Evolutionary conservation across 2,797 vertebrate species (phyloP).

Genomic region (Coendou prehensilis): DNA sequence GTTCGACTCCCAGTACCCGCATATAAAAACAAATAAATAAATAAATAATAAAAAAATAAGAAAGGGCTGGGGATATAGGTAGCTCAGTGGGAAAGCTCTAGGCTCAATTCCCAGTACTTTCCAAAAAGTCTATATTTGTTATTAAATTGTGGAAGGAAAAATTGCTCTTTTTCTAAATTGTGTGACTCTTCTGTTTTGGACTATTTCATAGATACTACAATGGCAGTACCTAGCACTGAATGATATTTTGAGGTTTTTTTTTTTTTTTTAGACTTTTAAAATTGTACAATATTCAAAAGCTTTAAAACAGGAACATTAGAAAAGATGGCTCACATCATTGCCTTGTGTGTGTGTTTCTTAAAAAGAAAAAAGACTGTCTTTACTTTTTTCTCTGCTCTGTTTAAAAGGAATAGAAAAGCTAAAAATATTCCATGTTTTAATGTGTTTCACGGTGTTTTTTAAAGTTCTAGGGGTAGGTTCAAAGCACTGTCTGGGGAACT

Average conservation of each 20-base stretch:
- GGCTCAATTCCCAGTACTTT: not conserved
- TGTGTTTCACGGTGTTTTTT: not conserved
- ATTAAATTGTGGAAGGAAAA: conserved; percentile 8
- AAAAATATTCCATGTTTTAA: conserved; percentile 70
- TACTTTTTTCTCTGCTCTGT: conserved; percentile 45
- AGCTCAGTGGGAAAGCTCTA: not conserved
- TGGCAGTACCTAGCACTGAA: not conserved
- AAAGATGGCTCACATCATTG: not conserved
- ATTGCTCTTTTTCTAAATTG: not conserved
- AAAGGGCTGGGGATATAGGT: not conserved
- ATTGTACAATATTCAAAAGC: not conserved
- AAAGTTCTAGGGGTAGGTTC: conserved; percentile 63
- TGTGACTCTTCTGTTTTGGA: not conserved
- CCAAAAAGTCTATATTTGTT: not conserved
- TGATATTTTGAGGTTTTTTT: not conserved
- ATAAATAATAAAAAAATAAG: not conserved
- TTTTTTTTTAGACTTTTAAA: not conserved
- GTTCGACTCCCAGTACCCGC: too few relatives aligned
- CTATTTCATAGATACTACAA: not conserved
- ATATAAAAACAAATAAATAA: too few relatives aligned
- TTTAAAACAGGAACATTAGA: conserved; percentile 44
- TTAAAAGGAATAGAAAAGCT: conserved; percentile 66
- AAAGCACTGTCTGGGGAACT: conserved; percentile 69
- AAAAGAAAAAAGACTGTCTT: not conserved
- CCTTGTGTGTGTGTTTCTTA: not conserved